phyloP scores from a whole-genome alignment of 2,888 invertebrate species.

The Chrysolina oricalcia region DNA sequence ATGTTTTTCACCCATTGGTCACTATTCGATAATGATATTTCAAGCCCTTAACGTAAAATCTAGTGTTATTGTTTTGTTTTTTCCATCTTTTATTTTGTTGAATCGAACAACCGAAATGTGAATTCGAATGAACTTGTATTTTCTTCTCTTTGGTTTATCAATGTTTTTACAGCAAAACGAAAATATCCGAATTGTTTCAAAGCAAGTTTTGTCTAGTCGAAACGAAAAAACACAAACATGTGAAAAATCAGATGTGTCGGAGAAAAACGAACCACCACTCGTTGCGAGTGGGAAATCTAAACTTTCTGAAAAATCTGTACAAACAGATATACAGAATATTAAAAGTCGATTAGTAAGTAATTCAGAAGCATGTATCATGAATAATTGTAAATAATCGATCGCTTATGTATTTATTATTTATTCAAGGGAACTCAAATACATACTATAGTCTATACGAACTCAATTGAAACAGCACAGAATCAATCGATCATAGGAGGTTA shows the following conservation, averaged over 20 bases:
- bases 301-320: slow-evolving; percentile 63
- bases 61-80: too few species aligned
- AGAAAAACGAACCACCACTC: slow-evolving; percentile 36
- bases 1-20: too few species aligned
- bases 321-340: slow-evolving; percentile 70
- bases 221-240: slow-evolving; percentile 37
- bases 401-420: slow-evolving; percentile 23
- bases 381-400: slow-evolving; percentile 43
- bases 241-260: slow-evolving; percentile 7
- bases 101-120: neutral
- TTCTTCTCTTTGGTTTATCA: too few species aligned
- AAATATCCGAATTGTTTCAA: slow-evolving; percentile 57
- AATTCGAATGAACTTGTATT: slow-evolving; percentile 11
- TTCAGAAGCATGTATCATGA: slow-evolving; percentile 30
- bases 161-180: slow-evolving; percentile 62
- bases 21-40: too few species aligned
- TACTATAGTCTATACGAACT: too few species aligned
- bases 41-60: too few species aligned
- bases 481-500: too few species aligned
- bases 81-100: neutral
- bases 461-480: too few species aligned
- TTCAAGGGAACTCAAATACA: slow-evolving; percentile 35
- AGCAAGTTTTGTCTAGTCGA: slow-evolving; percentile 52
- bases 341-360: slow-evolving; percentile 68
- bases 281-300: slow-evolving; percentile 27